These are phyloP conservation scores for Oreonectes daqikongensis DNA, from an alignment of 2,797 vertebrate genomes.

Conservation along the genomic window DNA sequence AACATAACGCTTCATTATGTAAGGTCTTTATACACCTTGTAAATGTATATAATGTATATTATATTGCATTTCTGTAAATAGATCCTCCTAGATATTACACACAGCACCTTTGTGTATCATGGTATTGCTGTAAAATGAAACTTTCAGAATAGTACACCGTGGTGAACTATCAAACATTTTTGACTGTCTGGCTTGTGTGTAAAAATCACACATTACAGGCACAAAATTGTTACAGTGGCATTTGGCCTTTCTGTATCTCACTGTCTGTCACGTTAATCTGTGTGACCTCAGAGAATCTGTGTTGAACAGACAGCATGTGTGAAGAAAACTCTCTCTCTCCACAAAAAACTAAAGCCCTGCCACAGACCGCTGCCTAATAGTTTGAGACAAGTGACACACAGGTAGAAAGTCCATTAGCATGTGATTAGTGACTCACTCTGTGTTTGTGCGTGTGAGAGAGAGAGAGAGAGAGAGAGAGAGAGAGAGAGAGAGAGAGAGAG, in stretches of 20 bases:
- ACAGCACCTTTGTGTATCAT: too few species aligned
- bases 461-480: not conserved
- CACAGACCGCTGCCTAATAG: slow-evolving; percentile 56
- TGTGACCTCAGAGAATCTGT: slow-evolving; percentile 3
- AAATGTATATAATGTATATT: too few species aligned
- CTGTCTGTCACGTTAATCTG: not conserved
- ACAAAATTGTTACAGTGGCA: not conserved
- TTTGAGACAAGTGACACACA: slow-evolving; percentile 60
- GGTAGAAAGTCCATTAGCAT: slow-evolving; percentile 65
- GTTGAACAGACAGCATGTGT: slow-evolving; percentile 50
- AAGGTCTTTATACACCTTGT: too few species aligned
- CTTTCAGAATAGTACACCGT: not conserved
- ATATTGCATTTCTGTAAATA: too few species aligned
- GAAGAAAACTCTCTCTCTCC: slow-evolving; percentile 34
- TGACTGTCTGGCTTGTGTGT: too few species aligned
- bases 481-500: not conserved
- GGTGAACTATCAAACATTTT: not conserved
- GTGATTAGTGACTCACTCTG: slow-evolving; percentile 60
- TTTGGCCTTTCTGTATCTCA: not conserved
- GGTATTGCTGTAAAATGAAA: not conserved
- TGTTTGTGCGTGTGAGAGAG: not conserved
- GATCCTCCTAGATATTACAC: too few species aligned
- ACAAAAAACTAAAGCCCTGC: slow-evolving; percentile 33
- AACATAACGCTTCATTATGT: too few species aligned
- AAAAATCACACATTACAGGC: too few species aligned